Base-by-base conservation (phyloP, 1,140 invertebrate genomes). In the Lucilia cuprina region DNA sequence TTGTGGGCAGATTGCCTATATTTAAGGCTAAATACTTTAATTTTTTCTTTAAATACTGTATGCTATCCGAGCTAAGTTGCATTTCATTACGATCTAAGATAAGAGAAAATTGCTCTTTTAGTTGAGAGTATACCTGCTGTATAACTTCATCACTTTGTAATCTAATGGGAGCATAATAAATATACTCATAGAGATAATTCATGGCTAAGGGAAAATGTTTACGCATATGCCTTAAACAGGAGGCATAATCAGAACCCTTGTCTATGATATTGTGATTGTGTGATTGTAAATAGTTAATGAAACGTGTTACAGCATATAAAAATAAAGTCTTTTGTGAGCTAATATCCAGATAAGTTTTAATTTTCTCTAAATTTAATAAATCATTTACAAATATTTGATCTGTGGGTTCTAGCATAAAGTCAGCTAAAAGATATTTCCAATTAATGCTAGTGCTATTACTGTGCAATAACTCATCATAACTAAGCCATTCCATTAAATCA, bases 221-320 rank as follows among this genome's bases (percentile, higher is more conserved):
- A 77, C 83, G 83, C 83, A 83, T 83, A 50, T 77, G 70, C 35
- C 49, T 5, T 19, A 83, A 8, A 30, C 83, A 83, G 49, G 14
- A 25, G 14, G 8, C 34, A 12, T 13, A 7, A 7, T 17, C 9
- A 10, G 82, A 35, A 55, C 49, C 21, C 70, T 70, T 83, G 9
- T 41, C 70, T 19, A 74, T 19, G 12, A 74, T 74, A 30, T 74
- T 74, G 19, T 74, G 70, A 1, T 2, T 21, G 21, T 25, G 21
- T 5, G 19, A 19, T 25, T 74, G 70, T 19, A 74, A 13, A 25
- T 74, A 34, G 30, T 74, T 74, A 8, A 74, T 74, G 25, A 74
- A 74, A 30, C 70, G 70, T 12, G 70, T 74, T 10, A 74, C 0
- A 13, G 70, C 7, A 74, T 74, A 74, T 25, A 74, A 74, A 9